Evolutionary conservation across 2,888 invertebrate genomes (phyloP).

Genomic region (Euclidia mi): DNA sequence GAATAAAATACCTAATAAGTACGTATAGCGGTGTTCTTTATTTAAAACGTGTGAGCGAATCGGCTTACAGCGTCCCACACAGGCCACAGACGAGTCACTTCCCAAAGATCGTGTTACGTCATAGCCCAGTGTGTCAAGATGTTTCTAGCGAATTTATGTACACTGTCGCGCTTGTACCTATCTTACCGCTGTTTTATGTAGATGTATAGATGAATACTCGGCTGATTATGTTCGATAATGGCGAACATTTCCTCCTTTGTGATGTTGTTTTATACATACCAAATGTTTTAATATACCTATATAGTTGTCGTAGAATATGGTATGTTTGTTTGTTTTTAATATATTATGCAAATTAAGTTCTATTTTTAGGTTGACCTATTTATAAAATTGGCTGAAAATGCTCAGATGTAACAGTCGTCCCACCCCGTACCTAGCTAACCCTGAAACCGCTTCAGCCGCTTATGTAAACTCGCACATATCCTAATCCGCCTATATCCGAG

Average conservation of each 20-base stretch:
- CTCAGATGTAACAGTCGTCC: conserved; percentile 2
- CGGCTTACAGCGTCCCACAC: neutral
- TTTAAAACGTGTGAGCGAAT: conserved; percentile 4
- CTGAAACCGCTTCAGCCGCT: conserved; percentile 55
- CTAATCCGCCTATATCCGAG: conserved; percentile 84
- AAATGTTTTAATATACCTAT: no score
- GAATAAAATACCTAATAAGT: neutral
- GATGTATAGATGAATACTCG: neutral
- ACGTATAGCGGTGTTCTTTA: neutral
- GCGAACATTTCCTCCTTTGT: neutral
- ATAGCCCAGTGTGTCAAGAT: conserved; percentile 11
- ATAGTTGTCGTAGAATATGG: neutral
- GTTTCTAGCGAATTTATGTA: conserved; percentile 22
- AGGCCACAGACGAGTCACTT: conserved; percentile 24
- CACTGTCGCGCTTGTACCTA: conserved; percentile 27
- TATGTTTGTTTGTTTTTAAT: no score
- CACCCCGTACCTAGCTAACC: conserved; percentile 30
- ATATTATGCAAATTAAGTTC: no score
- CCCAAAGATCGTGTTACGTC: conserved; percentile 13
- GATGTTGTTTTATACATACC: neutral
- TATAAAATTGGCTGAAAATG: no score
- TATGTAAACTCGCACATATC: conserved; percentile 70
- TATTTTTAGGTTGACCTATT: no score
- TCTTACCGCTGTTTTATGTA: conserved; percentile 5
- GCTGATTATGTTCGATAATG: neutral